Conservation (phyloP, 2,888 invertebrate species). For the Atethmia centrago region DNA sequence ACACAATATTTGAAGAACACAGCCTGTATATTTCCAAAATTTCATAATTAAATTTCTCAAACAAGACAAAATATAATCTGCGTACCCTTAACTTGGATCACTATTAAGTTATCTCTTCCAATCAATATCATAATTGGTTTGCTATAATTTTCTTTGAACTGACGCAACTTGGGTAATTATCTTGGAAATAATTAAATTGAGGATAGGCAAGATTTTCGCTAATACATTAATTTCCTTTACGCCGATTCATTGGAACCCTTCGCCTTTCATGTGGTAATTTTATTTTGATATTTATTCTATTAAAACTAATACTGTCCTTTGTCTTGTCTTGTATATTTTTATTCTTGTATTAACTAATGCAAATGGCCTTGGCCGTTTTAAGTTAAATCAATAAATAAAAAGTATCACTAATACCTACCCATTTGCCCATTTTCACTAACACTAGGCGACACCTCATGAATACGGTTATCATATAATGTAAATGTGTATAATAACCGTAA, state of each 20-base stretch:
- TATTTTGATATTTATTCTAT: conserved; percentile 29
- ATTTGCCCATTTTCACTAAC: too few species aligned
- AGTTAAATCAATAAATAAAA: too few species aligned
- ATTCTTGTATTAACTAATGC: too few species aligned
- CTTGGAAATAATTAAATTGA: conserved; percentile 66
- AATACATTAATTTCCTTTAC: conserved; percentile 68
- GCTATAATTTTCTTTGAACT: conserved; percentile 72
- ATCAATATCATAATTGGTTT: conserved; percentile 74
- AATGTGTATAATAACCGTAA: too few species aligned
- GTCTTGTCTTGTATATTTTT: neutral
- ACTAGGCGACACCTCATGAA: too few species aligned
- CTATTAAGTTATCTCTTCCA: conserved; percentile 68
- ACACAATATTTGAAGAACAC: neutral
- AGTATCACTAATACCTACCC: too few species aligned
- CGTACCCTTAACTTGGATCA: conserved; percentile 33
- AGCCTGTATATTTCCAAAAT: conserved; percentile 24
- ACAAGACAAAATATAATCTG: conserved; percentile 42
- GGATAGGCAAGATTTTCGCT: conserved; percentile 61
- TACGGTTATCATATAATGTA: too few species aligned
- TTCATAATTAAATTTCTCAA: conserved; percentile 18
- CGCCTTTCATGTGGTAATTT: conserved; percentile 30
- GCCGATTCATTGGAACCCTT: conserved; percentile 30
- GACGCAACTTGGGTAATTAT: conserved; percentile 72
- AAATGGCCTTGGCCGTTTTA: too few species aligned
- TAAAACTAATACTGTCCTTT: conserved; percentile 14